These are phyloP conservation scores for Cerastis rubricosa DNA, from an alignment of 2,888 invertebrate genomes.

Conservation along the genomic window DNA sequence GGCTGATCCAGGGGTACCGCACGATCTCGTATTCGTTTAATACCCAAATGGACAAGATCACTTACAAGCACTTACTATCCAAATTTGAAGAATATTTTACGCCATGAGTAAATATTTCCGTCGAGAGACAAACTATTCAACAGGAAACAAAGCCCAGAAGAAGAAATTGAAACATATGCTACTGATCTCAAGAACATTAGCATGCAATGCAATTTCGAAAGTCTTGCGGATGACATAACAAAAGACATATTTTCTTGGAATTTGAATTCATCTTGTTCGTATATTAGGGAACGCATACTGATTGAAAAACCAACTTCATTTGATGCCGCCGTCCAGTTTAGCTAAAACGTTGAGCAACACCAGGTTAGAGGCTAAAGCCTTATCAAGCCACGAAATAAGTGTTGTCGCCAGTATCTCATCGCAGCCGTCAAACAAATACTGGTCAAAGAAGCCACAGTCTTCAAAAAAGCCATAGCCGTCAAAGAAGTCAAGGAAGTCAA, in stretches of 20 bases:
- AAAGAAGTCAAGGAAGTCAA: too few species aligned
- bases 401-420: background rate
- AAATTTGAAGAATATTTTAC: background rate
- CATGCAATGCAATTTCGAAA: too few species aligned
- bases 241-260: constrained; percentile 1
- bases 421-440: background rate
- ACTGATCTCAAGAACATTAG: too few species aligned
- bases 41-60: background rate
- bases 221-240: too few species aligned
- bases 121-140: background rate
- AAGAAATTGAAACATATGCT: too few species aligned
- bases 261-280: background rate
- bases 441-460: too few species aligned
- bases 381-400: background rate
- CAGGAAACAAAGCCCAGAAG: too few species aligned
- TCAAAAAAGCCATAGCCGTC: too few species aligned
- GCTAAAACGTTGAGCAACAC: background rate
- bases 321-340: background rate
- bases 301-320: constrained; percentile 1
- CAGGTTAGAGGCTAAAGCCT: background rate
- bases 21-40: constrained; percentile 1
- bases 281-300: constrained; percentile 4
- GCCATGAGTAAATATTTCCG: background rate
- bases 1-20: too few species aligned
- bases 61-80: background rate